A percentile compares a stretch with the other conserved stretches of the same genome.
phyloP scores from a whole-genome alignment of 2,888 invertebrate genomes.

The Keiferia lycopersicella region DNA sequence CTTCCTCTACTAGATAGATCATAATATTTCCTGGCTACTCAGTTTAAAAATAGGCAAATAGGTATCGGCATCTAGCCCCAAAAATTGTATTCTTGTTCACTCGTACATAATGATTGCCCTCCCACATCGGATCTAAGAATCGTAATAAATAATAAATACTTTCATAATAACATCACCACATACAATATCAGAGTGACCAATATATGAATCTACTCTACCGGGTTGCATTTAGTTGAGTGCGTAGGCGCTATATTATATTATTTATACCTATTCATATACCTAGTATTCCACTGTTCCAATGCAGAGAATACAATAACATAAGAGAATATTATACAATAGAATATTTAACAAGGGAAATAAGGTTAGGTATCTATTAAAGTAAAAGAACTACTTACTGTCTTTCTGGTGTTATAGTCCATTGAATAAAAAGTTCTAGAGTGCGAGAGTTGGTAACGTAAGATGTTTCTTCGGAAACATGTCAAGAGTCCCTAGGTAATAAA shows the following conservation, averaged over 20 bases:
- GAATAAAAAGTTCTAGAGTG: no score
- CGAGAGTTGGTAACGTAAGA: no score
- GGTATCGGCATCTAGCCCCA: constrained; percentile 54
- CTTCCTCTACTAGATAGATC: constrained; percentile 36
- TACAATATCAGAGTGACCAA: constrained; percentile 50
- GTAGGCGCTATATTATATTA: not conserved
- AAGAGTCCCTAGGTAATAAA: no score
- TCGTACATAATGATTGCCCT: constrained; percentile 63
- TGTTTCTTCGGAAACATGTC: no score
- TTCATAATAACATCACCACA: constrained; percentile 65
- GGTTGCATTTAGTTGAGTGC: not conserved
- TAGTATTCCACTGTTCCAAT: no score
- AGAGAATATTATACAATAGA: no score
- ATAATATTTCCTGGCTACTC: constrained; percentile 39
- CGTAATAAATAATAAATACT: constrained; percentile 47
- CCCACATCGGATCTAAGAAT: constrained; percentile 62
- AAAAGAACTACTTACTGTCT: no score
- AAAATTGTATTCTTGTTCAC: constrained; percentile 61
- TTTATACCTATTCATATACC: not conserved
- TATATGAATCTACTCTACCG: constrained; percentile 35
- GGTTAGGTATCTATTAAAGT: no score
- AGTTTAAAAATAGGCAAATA: constrained; percentile 51
- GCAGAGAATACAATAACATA: no score
- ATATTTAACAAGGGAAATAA: no score
- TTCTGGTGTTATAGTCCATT: no score